phyloP scores from a whole-genome alignment of 2,797 vertebrate species.

The Acanthurus lineatus region DNA sequence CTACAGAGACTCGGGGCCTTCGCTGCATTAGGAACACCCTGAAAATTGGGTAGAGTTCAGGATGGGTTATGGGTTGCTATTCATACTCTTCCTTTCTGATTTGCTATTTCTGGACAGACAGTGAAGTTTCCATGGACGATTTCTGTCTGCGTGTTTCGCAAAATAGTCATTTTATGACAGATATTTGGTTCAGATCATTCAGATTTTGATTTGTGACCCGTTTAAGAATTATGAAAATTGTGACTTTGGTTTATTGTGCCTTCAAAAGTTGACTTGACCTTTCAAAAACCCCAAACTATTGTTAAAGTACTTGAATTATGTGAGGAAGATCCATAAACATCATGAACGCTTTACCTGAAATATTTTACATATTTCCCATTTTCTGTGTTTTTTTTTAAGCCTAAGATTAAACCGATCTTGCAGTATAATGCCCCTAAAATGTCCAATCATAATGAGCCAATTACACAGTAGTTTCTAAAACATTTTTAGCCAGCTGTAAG shows the following conservation, averaged over 20 bases:
- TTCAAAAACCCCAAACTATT: slow-evolving; percentile 8
- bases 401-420: background rate
- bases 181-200: slow-evolving; percentile 6
- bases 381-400: slow-evolving; percentile 31
- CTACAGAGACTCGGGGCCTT: slow-evolving; percentile 62
- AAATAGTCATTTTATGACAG: slow-evolving; percentile 39
- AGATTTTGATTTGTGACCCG: slow-evolving; percentile 38
- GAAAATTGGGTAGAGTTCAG: slow-evolving; percentile 63
- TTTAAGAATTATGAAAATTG: slow-evolving; percentile 23
- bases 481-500: slow-evolving; percentile 12
- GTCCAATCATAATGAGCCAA: background rate
- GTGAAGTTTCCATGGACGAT: slow-evolving; percentile 32
- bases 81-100: slow-evolving; percentile 53
- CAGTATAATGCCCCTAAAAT: background rate
- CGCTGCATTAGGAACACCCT: slow-evolving; percentile 64
- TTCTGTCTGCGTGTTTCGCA: slow-evolving; percentile 18
- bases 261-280: slow-evolving; percentile 9
- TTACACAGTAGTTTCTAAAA: background rate
- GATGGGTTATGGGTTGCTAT: slow-evolving; percentile 55
- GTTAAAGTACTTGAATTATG: slow-evolving; percentile 9
- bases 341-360: slow-evolving; percentile 24
- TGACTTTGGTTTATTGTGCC: slow-evolving; percentile 26
- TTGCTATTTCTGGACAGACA: slow-evolving; percentile 57
- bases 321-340: slow-evolving; percentile 25
- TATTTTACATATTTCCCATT: slow-evolving; percentile 22